Conservation (phyloP, 2,113 vertebrate species). For the Takifugu bimaculatus region DNA sequence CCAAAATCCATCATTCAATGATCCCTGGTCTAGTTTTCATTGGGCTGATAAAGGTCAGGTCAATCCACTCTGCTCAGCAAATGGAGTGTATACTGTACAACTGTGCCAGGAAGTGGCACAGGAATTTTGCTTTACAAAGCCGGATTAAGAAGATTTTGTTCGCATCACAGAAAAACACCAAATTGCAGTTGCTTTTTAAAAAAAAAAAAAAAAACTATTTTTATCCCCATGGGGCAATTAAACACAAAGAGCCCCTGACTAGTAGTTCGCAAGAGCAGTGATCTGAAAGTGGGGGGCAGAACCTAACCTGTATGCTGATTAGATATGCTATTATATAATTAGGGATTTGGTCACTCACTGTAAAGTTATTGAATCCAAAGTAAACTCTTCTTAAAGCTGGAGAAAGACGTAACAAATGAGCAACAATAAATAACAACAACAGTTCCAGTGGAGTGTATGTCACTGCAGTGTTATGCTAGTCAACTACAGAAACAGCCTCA, state of each 20-base stretch:
- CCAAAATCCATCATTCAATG: conserved; percentile 34
- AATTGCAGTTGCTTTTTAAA: conserved; percentile 39
- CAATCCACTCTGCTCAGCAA: conserved; percentile 38
- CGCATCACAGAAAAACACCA: conserved; percentile 51
- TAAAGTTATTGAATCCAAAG: conserved; percentile 32
- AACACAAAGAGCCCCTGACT: too few species aligned
- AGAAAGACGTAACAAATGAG: conserved; percentile 8
- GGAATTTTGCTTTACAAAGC: conserved; percentile 59
- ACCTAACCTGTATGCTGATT: conserved; percentile 25
- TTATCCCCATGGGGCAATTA: too few species aligned
- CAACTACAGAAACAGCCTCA: too few species aligned
- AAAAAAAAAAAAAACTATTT: too few species aligned
- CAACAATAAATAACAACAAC: background rate
- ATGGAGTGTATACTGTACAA: conserved; percentile 28
- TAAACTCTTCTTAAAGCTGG: conserved; percentile 17
- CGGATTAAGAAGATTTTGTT: conserved; percentile 60
- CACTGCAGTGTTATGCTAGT: too few species aligned
- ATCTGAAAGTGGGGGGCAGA: too few species aligned
- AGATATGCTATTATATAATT: conserved; percentile 51
- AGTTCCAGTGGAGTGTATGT: background rate
- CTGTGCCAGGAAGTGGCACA: conserved; percentile 12
- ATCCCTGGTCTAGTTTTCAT: conserved; percentile 31
- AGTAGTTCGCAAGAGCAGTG: too few species aligned
- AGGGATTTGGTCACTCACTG: conserved; percentile 33
- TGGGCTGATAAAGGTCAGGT: conserved; percentile 35